Conservation (phyloP, 2,797 vertebrate genomes). For the Acanthurus lineatus region DNA sequence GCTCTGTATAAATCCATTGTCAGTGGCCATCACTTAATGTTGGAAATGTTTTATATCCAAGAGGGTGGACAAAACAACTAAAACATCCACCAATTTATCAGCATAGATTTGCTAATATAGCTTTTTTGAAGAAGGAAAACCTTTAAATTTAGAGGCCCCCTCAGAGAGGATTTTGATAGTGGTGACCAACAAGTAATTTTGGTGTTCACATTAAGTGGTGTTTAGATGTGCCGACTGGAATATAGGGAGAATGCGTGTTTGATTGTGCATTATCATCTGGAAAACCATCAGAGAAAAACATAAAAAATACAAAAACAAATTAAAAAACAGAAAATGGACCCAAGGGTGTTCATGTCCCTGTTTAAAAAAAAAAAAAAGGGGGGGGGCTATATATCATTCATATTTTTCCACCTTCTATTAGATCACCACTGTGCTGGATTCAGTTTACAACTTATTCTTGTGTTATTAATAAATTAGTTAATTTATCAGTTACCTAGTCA, state of each 20-base stretch:
- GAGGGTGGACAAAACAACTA: neutral
- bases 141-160: neutral
- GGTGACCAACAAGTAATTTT: no score
- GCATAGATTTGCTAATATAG: neutral
- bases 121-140: neutral
- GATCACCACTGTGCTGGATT: neutral
- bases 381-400: no score
- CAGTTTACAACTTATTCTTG: neutral
- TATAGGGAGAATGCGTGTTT: neutral
- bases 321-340: neutral
- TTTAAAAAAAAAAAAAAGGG: no score
- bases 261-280: neutral
- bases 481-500: neutral
- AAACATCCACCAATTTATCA: neutral
- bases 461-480: neutral
- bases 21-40: constrained; percentile 23
- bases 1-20: constrained; percentile 43
- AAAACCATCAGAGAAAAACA: neutral
- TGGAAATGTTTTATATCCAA: constrained; percentile 15
- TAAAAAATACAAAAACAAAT: neutral
- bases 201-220: neutral
- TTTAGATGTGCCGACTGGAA: no score
- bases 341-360: neutral
- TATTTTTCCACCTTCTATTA: no score
- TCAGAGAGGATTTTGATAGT: neutral